Evolutionary conservation across 2,797 vertebrate genomes (phyloP), one percentile per base, ranked within the genome.

Genomic region (Manis javanica): DNA sequence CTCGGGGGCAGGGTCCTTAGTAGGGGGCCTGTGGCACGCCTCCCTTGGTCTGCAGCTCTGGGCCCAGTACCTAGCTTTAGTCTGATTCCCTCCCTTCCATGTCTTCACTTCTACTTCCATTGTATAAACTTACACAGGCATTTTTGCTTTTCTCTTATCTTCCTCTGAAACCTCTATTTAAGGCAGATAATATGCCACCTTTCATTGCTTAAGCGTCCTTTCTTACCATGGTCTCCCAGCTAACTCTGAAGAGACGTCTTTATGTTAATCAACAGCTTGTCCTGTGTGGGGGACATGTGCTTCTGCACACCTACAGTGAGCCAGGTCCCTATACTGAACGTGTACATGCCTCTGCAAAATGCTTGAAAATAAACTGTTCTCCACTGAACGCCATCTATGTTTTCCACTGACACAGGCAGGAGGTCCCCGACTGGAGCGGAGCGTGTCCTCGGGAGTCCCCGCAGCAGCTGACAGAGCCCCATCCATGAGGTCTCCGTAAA

Each of bases 31-130:
- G 15, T 7, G 24, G 64, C 46, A 10, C 7, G 15, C 29, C 16
- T 11, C 37, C 8, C 53, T 49, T 3, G 0, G 12, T 1, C 16
- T 0, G 1, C 29, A 53, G 29, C 46, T 34, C 19, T 2, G 2
- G 10, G 4, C 11, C 77, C 53, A 1, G 11, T 0, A 15, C 24
- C 9, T 78, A 23, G 15, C 2, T 10, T 46, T 15, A 31, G 2
- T n/a, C 34, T 57, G 42, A 37, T 2, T 46, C 46, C 34, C 9
- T 75, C 24, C 31, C 66, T 15, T 5, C 24, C 23, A 37, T 21
- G 14, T 46, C 34, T 46, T 37, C 34, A n/a, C 29, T 37, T 26
- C 10, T 16, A 23, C 26, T n/a, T 34, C 15, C 46, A 5, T 14
- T 37, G 71, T 37, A 18, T 6, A 39, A 61, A 29, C 42, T 12